phyloP scores from a whole-genome alignment of 1,140 invertebrate species.

The Drosophila nikananu region DNA sequence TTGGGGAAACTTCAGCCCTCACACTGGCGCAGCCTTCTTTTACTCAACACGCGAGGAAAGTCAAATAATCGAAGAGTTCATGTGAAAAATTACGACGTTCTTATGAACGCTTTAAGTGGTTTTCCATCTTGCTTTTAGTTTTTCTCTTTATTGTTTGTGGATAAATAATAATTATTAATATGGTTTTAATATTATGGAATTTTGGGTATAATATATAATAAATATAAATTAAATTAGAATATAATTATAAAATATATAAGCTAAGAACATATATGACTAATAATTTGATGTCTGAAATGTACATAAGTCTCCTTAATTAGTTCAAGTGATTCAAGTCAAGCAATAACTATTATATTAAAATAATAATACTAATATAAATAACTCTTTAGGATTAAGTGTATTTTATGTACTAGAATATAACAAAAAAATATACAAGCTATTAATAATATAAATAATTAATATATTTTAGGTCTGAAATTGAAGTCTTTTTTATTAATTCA shows the following conservation, averaged over 20 bases:
- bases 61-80: conserved; percentile 41
- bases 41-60: conserved; percentile 24
- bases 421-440: too few relatives aligned
- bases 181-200: neutral
- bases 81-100: conserved; percentile 32
- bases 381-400: too few relatives aligned
- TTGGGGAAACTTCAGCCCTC: conserved; percentile 25
- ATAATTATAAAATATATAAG: neutral
- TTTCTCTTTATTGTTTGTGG: neutral
- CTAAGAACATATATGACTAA: neutral
- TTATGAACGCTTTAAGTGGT: conserved; percentile 1
- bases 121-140: neutral
- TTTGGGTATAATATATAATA: neutral
- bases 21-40: neutral
- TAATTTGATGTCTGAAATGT: neutral
- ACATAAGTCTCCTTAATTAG: too few relatives aligned
- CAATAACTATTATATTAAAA: too few relatives aligned
- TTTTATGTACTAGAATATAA: too few relatives aligned
- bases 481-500: neutral
- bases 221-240: too few relatives aligned
- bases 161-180: conserved; percentile 7
- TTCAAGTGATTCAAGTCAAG: neutral
- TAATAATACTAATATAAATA: too few relatives aligned
- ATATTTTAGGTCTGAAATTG: neutral
- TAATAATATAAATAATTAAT: too few relatives aligned